These are phyloP conservation scores for Drosophila villosipedis DNA, from an alignment of 2,888 invertebrate species.

Conservation along the genomic window DNA sequence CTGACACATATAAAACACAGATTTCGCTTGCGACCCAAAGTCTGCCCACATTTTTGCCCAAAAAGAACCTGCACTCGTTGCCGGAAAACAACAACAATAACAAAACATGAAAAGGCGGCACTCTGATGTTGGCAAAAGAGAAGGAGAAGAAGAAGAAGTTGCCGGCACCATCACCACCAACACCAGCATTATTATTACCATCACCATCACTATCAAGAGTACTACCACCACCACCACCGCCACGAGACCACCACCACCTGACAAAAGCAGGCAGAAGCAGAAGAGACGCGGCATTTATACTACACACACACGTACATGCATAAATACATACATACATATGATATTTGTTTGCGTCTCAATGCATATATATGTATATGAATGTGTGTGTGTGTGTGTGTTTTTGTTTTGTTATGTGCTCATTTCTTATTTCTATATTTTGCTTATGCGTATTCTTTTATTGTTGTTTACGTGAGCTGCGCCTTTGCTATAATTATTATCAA, in stretches of 20 bases:
- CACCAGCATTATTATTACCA: conserved; percentile 1
- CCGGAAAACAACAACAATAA: conserved; percentile 71
- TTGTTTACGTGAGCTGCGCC: neutral
- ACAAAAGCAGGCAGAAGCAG: conserved; percentile 31
- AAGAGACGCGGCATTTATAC: conserved; percentile 38
- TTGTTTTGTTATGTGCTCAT: conserved; percentile 14
- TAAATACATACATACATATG: conserved; percentile 6
- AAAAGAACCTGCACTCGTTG: conserved; percentile 64
- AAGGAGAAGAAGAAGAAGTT: conserved; percentile 48
- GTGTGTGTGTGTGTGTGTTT: conserved; percentile 7
- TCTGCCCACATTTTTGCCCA: conserved; percentile 34
- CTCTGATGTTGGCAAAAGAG: conserved; percentile 42
- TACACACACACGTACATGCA: conserved; percentile 17
- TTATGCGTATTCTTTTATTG: conserved; percentile 1
- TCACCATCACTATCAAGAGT: neutral
- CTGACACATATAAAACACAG: conserved; percentile 67
- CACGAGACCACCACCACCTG: conserved; percentile 34
- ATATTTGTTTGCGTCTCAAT: conserved; percentile 10
- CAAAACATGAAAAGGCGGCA: conserved; percentile 63
- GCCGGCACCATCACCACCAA: conserved; percentile 39
- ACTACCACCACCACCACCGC: conserved; percentile 19
- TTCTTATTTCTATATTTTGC: conserved; percentile 6
- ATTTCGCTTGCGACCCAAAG: conserved; percentile 18
- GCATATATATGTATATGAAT: neutral
- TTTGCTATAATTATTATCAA: neutral